Evolutionary conservation across 2,888 invertebrate species (phyloP), one percentile per base, ranked within the genome.

Genomic region (Lycocerus yunnanus): DNA sequence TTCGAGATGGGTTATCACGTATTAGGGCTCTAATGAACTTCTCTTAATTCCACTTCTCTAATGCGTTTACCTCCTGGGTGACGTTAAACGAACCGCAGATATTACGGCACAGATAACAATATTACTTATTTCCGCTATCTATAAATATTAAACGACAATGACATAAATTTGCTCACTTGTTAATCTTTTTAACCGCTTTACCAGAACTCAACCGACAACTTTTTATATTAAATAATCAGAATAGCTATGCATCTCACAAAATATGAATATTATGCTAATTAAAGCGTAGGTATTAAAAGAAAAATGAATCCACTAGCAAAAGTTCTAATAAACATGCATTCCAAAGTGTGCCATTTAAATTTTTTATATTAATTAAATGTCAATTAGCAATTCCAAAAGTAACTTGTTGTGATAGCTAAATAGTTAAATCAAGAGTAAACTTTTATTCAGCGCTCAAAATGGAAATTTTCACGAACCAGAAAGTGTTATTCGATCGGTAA

Each of bases 11-110:
- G 81, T 84, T 84, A 85, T 84, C 84, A 81, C 82, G 72, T 72
- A 80, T 78, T 79, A 75, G 73, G 70, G 73, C 74, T 71, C 78
- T 85, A 84, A 85, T 85, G 85, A 84, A 85, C 81, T 84, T 84
- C 82, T 82, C 82, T 83, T 83, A 84, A 84, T 84, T 84, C 79
- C 73, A 78, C 69, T 78, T 77, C 77, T 70, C 73, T 68, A 73
- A 74, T 72, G 70, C 69, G 60, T 66, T 69, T 65, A 70, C 72
- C 69, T 66, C 65, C 61, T 74, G 65, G 15, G 6, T 43, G 43
- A 58, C 68, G 66, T 68, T 68, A 74, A 71, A 66, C 59, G 66
- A 70, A 66, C 70, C 70, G 59, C 74, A 65, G 58, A 74, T 74
- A 77, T 75, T 72, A 70, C 63, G 65, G 21, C 68, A 70, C 58